Percentiles rank a stretch among this genome's conserved stretches.
Conservation (phyloP, 2,888 invertebrate species). For the Dascillus cervinus region DNA sequence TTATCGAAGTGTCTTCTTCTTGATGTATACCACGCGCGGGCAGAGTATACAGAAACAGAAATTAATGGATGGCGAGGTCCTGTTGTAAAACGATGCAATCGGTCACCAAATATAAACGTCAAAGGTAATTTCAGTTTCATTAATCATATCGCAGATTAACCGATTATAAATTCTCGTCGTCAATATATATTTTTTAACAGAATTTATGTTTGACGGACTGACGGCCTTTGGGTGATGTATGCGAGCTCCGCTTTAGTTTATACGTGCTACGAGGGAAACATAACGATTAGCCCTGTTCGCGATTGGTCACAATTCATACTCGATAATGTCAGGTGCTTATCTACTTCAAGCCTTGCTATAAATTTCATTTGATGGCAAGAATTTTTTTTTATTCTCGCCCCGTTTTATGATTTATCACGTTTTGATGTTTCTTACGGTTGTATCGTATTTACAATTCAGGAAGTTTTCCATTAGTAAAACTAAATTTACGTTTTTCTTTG, state of each 20-base stretch:
- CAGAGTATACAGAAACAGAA: too few relatives aligned
- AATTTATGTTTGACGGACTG: slow-evolving; percentile 20
- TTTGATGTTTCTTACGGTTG: too few relatives aligned
- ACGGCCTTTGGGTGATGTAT: slow-evolving; percentile 20
- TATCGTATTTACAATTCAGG: too few relatives aligned
- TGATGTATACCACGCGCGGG: too few relatives aligned
- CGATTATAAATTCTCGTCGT: slow-evolving; percentile 18
- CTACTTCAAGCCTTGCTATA: slow-evolving; percentile 13
- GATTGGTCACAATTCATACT: slow-evolving; percentile 14
- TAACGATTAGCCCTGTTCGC: slow-evolving; percentile 19
- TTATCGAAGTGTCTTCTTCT: too few relatives aligned
- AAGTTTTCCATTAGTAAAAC: too few relatives aligned
- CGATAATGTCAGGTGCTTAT: slow-evolving; percentile 17
- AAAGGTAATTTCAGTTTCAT: slow-evolving; percentile 15
- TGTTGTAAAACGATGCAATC: too few relatives aligned
- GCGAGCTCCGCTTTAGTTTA: slow-evolving; percentile 19
- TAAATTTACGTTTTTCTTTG: too few relatives aligned
- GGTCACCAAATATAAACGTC: too few relatives aligned
- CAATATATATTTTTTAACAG: slow-evolving; percentile 18
- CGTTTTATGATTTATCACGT: too few relatives aligned
- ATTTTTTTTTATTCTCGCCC: slow-evolving; percentile 17
- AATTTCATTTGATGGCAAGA: slow-evolving; percentile 15
- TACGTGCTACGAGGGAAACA: slow-evolving; percentile 20
- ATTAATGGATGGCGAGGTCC: too few relatives aligned
- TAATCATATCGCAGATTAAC: slow-evolving; percentile 18